phyloP scores from a whole-genome alignment of 2,797 vertebrate species.

The Coranthus polyacanthus region DNA sequence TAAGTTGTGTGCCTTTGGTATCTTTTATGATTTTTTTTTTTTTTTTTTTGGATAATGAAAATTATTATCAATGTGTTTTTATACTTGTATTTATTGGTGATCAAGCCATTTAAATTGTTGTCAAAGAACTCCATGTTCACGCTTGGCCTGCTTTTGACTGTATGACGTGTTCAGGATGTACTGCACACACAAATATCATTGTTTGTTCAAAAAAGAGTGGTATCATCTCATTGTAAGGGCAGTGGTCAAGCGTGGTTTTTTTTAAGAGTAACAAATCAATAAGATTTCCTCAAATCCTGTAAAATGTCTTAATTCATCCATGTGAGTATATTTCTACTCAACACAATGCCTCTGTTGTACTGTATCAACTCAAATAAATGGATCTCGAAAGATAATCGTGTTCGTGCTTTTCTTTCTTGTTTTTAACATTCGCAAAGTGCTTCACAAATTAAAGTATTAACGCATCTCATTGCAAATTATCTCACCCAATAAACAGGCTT shows the following conservation, averaged over 20 bases:
- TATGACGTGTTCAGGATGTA: conserved; percentile 48
- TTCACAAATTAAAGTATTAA: no score
- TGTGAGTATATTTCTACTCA: conserved; percentile 70
- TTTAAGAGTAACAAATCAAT: conserved; percentile 42
- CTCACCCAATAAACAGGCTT: conserved; percentile 1
- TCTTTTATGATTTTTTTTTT: conserved; percentile 74
- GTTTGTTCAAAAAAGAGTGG: conserved; percentile 52
- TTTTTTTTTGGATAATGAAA: conserved; percentile 77
- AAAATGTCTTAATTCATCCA: conserved; percentile 75
- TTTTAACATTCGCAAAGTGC: no score
- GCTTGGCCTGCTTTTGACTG: conserved; percentile 63
- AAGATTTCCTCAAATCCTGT: conserved; percentile 64
- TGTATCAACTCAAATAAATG: conserved; percentile 86
- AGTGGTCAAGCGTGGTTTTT: conserved; percentile 42
- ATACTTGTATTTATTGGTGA: conserved; percentile 98
- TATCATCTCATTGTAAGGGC: conserved; percentile 71
- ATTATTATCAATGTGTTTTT: conserved; percentile 84
- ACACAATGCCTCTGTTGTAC: conserved; percentile 81
- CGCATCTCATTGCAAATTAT: conserved; percentile 17
- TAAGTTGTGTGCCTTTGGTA: conserved; percentile 91
- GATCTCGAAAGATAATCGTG: conserved; percentile 74
- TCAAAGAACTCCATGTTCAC: conserved; percentile 78
- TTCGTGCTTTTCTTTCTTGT: conserved; percentile 35
- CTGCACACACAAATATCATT: conserved; percentile 46
- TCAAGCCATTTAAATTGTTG: conserved; percentile 96